These are phyloP conservation scores for Anolis apletophallus DNA, from an alignment of 2,797 vertebrate species.

Conservation along the genomic window DNA sequence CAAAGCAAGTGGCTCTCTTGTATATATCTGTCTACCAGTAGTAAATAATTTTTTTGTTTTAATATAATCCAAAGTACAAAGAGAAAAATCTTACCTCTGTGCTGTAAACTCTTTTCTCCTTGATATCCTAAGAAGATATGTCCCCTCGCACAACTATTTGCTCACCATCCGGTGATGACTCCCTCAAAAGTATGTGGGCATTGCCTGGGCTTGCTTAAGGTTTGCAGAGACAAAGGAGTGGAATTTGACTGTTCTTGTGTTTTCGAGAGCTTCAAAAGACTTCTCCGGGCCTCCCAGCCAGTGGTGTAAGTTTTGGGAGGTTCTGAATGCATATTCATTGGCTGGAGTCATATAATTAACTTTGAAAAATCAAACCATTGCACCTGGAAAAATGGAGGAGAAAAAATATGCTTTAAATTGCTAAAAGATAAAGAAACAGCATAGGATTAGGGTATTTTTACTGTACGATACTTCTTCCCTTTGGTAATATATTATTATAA, in stretches of 20 bases:
- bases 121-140: conserved; percentile 54
- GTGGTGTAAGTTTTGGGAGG: conserved; percentile 41
- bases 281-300: conserved; percentile 59
- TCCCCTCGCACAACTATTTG: conserved; percentile 57
- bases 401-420: conserved; percentile 32
- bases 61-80: not conserved
- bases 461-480: not conserved
- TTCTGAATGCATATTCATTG: conserved; percentile 54
- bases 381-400: conserved; percentile 13
- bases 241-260: conserved; percentile 69
- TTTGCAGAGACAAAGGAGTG: conserved; percentile 67
- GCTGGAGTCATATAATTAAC: conserved; percentile 67
- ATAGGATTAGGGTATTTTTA: not conserved
- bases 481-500: not conserved
- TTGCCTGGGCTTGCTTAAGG: conserved; percentile 81
- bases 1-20: rapidly evolving
- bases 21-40: not conserved
- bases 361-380: conserved; percentile 47
- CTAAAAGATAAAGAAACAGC: rapidly evolving
- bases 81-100: conserved; percentile 60
- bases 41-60: not conserved
- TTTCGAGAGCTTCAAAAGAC: conserved; percentile 69
- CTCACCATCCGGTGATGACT: conserved; percentile 62
- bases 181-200: conserved; percentile 73
- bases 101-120: not conserved